Conservation (phyloP, 64 coral and sea anemone species). For the Acropora yongei region DNA sequence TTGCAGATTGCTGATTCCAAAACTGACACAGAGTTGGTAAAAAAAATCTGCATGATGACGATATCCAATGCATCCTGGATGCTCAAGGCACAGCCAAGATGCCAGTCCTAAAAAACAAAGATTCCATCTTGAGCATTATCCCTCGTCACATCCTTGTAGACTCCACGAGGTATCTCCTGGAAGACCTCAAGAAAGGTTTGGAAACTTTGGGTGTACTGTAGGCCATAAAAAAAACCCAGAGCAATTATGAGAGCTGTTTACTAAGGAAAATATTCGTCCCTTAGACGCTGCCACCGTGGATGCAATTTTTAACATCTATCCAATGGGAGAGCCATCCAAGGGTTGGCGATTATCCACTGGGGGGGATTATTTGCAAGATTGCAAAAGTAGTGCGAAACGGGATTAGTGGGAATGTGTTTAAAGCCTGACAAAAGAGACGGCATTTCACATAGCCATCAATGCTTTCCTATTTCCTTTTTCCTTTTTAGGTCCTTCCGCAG, state of each 20-base stretch:
- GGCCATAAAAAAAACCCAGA: not conserved
- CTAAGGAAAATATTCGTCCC: not conserved
- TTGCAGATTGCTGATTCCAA: slow-evolving; percentile 20
- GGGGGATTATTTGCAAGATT: slow-evolving; percentile 76
- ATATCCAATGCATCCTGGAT: slow-evolving; percentile 31
- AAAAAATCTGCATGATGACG: not conserved
- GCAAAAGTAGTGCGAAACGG: slow-evolving; percentile 2
- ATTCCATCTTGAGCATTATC: not conserved
- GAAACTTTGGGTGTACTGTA: slow-evolving; percentile 40
- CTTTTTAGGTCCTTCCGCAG: no score
- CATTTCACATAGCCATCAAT: no score
- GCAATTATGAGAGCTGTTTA: not conserved
- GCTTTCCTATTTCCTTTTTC: no score
- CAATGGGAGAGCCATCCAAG: slow-evolving; percentile 35
- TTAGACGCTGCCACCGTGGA: slow-evolving; percentile 55
- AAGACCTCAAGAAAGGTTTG: slow-evolving; percentile 33
- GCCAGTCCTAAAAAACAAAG: not conserved
- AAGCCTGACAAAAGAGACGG: no score
- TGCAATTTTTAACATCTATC: slow-evolving; percentile 26
- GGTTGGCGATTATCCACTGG: slow-evolving; percentile 42
- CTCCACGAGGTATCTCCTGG: slow-evolving; percentile 20
- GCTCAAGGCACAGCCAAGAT: slow-evolving; percentile 7
- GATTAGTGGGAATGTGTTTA: no score
- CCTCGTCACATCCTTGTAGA: slow-evolving; percentile 37
- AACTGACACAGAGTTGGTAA: slow-evolving; percentile 1